phyloP scores from a whole-genome alignment of 2,888 invertebrate genomes.

The Platypus cylindrus region DNA sequence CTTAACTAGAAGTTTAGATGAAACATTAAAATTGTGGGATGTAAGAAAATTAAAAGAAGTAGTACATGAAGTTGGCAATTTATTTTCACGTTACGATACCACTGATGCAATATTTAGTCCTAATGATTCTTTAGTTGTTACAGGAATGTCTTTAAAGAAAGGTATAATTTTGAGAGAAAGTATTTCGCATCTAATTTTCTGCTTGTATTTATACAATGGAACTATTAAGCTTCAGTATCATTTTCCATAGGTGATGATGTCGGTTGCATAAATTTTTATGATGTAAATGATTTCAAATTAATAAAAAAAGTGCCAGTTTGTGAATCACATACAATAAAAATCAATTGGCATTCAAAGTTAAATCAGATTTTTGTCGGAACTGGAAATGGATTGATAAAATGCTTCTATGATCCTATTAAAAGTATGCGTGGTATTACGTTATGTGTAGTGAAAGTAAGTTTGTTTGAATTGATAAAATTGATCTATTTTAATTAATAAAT shows the following conservation, averaged over 20 bases:
- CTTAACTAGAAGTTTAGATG: conserved; percentile 79
- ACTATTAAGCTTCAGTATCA: too few relatives aligned
- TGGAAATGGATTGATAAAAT: conserved; percentile 79
- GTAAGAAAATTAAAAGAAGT: conserved; percentile 68
- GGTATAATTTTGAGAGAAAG: too few relatives aligned
- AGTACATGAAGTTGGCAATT: conserved; percentile 49
- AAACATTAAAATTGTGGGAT: conserved; percentile 93
- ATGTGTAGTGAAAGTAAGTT: conserved; percentile 68
- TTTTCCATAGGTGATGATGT: conserved; percentile 32
- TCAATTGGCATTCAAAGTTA: conserved; percentile 93
- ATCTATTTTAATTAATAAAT: too few relatives aligned
- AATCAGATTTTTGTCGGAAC: conserved; percentile 92
- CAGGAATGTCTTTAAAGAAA: conserved; percentile 70
- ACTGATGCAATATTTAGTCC: conserved; percentile 84
- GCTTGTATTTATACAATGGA: too few relatives aligned
- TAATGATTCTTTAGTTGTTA: conserved; percentile 77
- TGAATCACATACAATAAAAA: conserved; percentile 74
- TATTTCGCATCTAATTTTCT: too few relatives aligned
- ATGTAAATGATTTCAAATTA: conserved; percentile 60
- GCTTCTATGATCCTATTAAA: conserved; percentile 78
- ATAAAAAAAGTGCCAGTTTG: conserved; percentile 65
- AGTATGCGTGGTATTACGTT: conserved; percentile 85
- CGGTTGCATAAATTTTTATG: conserved; percentile 68
- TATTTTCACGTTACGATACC: conserved; percentile 76
- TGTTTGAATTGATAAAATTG: neutral